Evolutionary conservation across 1,140 invertebrate genomes (phyloP).

Genomic region (Formica exsecta): DNA sequence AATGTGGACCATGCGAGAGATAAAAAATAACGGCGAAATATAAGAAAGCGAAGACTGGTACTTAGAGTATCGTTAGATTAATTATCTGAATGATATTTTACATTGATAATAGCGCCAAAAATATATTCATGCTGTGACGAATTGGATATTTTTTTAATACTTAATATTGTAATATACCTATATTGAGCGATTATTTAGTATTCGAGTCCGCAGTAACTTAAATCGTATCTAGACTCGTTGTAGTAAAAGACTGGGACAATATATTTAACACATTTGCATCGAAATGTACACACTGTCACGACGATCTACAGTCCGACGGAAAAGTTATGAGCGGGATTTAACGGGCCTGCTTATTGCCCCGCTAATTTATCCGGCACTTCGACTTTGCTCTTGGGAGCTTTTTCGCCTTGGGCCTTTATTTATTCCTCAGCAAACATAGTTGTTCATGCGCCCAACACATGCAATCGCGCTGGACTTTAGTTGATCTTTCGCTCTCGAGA

Average conservation of each 20-base stretch:
- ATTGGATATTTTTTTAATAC: neutral
- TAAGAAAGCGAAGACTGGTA: neutral
- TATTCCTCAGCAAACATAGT: slow-evolving; percentile 37
- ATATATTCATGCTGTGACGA: neutral
- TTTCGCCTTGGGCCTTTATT: slow-evolving; percentile 36
- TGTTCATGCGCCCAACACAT: slow-evolving; percentile 23
- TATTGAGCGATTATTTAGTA: neutral
- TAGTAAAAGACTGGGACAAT: neutral
- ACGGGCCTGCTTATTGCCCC: slow-evolving; percentile 11
- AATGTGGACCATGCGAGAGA: neutral
- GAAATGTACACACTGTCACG: slow-evolving; percentile 10
- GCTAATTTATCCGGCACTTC: slow-evolving; percentile 42
- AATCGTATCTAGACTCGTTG: neutral
- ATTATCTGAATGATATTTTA: neutral
- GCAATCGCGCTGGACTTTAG: neutral
- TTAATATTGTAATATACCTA: slow-evolving; percentile 1
- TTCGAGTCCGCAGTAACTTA: neutral
- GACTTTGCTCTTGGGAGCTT: slow-evolving; percentile 18
- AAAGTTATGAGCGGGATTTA: slow-evolving; percentile 33
- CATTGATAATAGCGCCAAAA: neutral
- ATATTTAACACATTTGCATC: slow-evolving; percentile 31
- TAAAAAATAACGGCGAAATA: neutral
- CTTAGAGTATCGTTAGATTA: neutral
- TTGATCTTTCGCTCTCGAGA: slow-evolving; percentile 43
- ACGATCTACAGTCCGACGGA: neutral